Conservation (phyloP, 2,113 vertebrate species). For the Corythaeola cristata region DNA sequence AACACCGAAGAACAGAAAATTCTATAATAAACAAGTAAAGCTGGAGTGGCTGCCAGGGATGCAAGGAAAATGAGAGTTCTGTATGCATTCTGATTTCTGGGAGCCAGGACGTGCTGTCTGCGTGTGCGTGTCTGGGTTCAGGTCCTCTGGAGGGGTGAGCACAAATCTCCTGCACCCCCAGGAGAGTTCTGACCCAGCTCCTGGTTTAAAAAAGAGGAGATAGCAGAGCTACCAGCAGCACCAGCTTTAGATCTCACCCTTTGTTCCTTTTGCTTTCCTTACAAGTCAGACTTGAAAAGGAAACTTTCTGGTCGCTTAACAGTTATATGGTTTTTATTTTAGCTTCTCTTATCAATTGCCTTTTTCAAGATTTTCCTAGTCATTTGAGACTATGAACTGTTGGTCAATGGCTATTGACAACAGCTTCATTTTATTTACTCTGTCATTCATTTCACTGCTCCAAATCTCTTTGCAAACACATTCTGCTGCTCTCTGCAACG, state of each 20-base stretch:
- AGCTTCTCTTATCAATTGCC: not conserved
- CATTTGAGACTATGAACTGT: not conserved
- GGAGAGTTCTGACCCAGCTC: not conserved
- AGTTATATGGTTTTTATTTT: not conserved
- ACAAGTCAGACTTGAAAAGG: not conserved
- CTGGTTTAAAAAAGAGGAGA: not conserved
- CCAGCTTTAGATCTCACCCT: not conserved
- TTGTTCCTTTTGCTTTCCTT: not conserved
- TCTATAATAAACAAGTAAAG: not conserved
- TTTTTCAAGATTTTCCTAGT: not conserved
- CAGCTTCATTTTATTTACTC: not conserved
- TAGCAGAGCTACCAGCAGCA: not conserved
- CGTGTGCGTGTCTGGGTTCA: not conserved
- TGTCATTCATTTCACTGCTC: not conserved
- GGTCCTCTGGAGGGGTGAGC: not conserved
- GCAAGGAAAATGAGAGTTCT: not conserved
- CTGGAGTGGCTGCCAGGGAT: not conserved
- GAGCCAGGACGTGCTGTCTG: fast-evolving
- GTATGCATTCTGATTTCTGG: not conserved
- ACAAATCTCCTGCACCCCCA: not conserved
- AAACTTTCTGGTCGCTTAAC: not conserved
- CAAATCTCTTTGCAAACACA: not conserved
- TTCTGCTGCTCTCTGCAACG: not conserved
- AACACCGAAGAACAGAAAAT: not conserved
- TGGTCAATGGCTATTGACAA: not conserved